phyloP scores from a whole-genome alignment of 2,888 invertebrate species.

The Ptycholaimellus sp. region DNA sequence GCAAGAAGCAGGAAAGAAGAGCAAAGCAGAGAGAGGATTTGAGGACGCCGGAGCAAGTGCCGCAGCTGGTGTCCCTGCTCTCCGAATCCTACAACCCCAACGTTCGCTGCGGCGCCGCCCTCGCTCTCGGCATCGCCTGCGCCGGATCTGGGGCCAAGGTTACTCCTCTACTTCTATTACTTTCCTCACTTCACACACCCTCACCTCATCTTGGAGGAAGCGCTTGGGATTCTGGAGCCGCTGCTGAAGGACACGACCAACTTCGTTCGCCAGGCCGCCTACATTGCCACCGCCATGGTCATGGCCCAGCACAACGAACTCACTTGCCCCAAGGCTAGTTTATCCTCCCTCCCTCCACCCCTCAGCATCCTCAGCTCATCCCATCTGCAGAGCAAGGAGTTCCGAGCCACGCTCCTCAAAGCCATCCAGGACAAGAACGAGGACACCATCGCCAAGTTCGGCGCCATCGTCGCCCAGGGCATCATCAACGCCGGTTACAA shows the following conservation, averaged over 20 bases:
- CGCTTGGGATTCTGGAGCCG: slow-evolving; percentile 76
- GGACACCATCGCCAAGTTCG: slow-evolving; percentile 97
- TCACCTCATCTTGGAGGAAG: slow-evolving; percentile 40
- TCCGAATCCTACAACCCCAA: slow-evolving; percentile 98
- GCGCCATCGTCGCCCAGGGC: slow-evolving; percentile 58
- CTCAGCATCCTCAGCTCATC: too few relatives aligned
- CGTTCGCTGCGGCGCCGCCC: slow-evolving; percentile 92
- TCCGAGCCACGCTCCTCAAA: slow-evolving; percentile 75
- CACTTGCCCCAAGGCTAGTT: slow-evolving; percentile 58
- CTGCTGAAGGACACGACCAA: slow-evolving; percentile 97
- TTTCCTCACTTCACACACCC: neutral
- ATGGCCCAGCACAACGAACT: slow-evolving; percentile 88
- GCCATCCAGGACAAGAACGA: slow-evolving; percentile 95
- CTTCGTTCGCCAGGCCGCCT: slow-evolving; percentile 87
- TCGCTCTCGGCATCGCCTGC: slow-evolving; percentile 94
- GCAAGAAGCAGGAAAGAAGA: neutral
- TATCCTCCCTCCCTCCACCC: too few relatives aligned
- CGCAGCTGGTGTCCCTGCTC: slow-evolving; percentile 68
- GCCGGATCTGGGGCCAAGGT: slow-evolving; percentile 74
- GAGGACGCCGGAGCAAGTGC: neutral
- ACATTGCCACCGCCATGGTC: slow-evolving; percentile 90
- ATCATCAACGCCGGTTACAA: slow-evolving; percentile 15
- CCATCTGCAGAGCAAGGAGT: slow-evolving; percentile 46
- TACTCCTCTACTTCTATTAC: slow-evolving; percentile 4
- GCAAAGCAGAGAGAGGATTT: neutral